Conservation (phyloP, 1,140 invertebrate genomes). For the Macrobrachium rosenbergii region DNA sequence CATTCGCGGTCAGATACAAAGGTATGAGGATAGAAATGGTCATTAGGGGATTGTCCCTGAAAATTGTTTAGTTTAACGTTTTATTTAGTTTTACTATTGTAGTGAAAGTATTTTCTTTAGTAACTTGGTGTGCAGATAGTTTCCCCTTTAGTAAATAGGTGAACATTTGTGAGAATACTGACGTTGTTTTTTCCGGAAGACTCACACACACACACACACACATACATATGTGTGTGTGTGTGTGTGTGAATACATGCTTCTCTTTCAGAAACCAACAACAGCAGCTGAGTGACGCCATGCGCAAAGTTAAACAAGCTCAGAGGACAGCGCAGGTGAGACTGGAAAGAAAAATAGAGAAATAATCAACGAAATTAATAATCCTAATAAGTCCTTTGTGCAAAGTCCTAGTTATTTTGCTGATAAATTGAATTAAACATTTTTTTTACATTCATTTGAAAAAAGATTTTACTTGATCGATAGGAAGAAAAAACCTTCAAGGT, state of each 20-base stretch:
- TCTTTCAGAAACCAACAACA: conserved; percentile 27
- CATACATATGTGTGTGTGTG: background rate
- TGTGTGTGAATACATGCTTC: background rate
- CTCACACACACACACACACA: background rate
- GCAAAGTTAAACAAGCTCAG: conserved; percentile 14
- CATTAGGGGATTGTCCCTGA: no score
- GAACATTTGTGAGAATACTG: background rate
- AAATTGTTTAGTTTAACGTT: background rate
- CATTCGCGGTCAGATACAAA: no score
- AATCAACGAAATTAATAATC: no score
- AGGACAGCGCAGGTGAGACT: conserved; percentile 9
- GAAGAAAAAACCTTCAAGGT: no score
- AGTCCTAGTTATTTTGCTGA: no score
- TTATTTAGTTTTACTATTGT: background rate
- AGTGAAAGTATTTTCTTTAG: background rate
- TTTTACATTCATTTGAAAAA: no score
- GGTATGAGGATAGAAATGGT: no score
- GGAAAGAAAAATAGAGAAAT: no score
- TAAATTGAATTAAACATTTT: no score
- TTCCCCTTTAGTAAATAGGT: background rate
- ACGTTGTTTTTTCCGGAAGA: no score
- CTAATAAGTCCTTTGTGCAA: no score
- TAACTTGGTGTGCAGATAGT: background rate
- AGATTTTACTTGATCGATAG: no score
- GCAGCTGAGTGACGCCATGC: conserved; percentile 30